Conservation (phyloP, 2,113 vertebrate genomes). For the Ameiurus melas region DNA sequence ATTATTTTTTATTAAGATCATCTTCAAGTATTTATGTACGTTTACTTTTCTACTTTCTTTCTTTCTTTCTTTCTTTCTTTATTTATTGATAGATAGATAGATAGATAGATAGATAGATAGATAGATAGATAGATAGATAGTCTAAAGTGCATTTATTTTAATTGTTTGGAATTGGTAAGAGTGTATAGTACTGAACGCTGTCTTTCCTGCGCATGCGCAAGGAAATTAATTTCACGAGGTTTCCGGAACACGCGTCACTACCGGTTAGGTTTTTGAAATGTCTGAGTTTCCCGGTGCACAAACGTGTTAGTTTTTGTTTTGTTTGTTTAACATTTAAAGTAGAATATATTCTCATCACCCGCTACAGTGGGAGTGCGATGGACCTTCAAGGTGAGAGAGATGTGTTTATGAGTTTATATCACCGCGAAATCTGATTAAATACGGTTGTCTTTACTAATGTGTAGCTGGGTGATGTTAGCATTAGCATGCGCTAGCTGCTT, state of each 20-base stretch:
- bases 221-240: too few relatives aligned
- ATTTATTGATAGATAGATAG: too few relatives aligned
- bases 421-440: not conserved
- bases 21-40: too few relatives aligned
- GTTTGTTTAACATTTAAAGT: not conserved
- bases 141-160: not conserved
- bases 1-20: too few relatives aligned
- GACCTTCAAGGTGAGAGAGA: not conserved
- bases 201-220: not conserved
- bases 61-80: not conserved
- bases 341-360: not conserved
- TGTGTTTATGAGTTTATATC: not conserved
- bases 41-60: not conserved
- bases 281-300: not conserved
- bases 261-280: conserved; percentile 51
- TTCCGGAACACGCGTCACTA: conserved; percentile 39
- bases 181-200: not conserved
- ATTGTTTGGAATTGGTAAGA: not conserved
- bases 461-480: not conserved
- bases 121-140: too few relatives aligned
- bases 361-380: not conserved
- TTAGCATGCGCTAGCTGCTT: not conserved
- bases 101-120: too few relatives aligned
- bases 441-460: not conserved
- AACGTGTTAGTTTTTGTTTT: not conserved